Conservation (phyloP, 1,140 invertebrate genomes). For the Saxidomus purpurata region DNA sequence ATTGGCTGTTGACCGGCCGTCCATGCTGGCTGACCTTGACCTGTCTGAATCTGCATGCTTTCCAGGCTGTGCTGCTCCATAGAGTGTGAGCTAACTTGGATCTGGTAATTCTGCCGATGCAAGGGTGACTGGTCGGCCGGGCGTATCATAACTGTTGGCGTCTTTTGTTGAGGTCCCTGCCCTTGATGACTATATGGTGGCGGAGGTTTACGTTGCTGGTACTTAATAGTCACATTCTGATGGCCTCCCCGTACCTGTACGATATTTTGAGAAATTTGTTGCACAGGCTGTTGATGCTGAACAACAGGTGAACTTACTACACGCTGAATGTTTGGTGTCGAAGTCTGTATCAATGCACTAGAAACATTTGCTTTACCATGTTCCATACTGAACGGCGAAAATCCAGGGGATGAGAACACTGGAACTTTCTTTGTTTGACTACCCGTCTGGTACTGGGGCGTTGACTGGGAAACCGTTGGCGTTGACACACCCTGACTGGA, state of each 20-base stretch:
- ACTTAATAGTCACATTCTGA: constrained; percentile 66
- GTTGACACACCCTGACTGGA: neutral
- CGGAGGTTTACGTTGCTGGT: constrained; percentile 65
- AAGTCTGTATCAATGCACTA: constrained; percentile 44
- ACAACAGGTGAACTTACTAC: constrained; percentile 50
- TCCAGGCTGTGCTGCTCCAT: constrained; percentile 43
- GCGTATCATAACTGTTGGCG: constrained; percentile 79
- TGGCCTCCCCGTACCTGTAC: constrained; percentile 29
- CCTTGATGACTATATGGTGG: constrained; percentile 82
- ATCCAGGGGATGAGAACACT: constrained; percentile 52
- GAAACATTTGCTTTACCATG: constrained; percentile 29
- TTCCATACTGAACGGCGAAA: constrained; percentile 44
- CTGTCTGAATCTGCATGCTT: constrained; percentile 75
- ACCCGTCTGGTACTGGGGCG: constrained; percentile 45
- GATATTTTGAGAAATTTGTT: constrained; percentile 25
- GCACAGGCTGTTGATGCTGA: constrained; percentile 24
- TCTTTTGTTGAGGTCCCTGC: constrained; percentile 95
- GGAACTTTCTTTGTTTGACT: constrained; percentile 66
- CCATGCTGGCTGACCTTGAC: constrained; percentile 85
- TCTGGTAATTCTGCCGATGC: constrained; percentile 42
- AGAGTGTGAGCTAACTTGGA: constrained; percentile 42
- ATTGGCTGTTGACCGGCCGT: constrained; percentile 92
- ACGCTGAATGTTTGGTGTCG: constrained; percentile 50
- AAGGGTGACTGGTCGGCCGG: constrained; percentile 44
- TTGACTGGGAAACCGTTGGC: constrained; percentile 21